Conservation (phyloP, 2,888 invertebrate genomes). For the Mesochorus sp. region DNA sequence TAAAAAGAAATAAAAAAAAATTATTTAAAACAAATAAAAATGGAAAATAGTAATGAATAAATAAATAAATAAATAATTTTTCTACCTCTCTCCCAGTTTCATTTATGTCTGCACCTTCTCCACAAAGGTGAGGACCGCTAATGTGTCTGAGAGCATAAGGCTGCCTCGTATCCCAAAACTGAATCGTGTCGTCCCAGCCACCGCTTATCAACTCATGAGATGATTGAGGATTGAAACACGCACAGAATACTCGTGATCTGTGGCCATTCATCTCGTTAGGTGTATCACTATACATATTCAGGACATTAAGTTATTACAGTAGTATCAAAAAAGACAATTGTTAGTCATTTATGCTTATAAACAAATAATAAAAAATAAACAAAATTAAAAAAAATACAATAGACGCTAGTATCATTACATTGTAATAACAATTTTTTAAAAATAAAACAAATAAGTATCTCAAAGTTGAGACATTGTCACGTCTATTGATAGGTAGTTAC, state of each 20-base stretch:
- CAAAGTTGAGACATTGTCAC: too few species aligned
- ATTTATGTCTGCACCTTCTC: conserved; percentile 87
- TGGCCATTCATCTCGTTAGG: conserved; percentile 85
- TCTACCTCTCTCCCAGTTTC: conserved; percentile 86
- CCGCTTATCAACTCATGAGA: conserved; percentile 87
- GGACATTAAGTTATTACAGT: neutral
- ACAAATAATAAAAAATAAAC: too few species aligned
- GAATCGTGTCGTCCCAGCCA: conserved; percentile 87
- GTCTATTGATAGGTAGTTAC: too few species aligned
- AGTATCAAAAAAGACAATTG: neutral
- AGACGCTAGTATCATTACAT: too few species aligned
- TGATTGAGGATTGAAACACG: conserved; percentile 86
- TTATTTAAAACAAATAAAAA: neutral
- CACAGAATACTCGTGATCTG: conserved; percentile 86
- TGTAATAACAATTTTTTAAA: too few species aligned
- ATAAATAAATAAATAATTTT: conserved; percentile 26
- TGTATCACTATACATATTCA: conserved; percentile 79
- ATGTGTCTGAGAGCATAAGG: conserved; percentile 85
- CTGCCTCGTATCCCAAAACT: conserved; percentile 88
- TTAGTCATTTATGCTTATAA: too few species aligned
- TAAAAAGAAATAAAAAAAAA: neutral
- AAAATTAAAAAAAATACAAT: too few species aligned
- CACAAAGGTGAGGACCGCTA: conserved; percentile 86
- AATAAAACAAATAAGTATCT: too few species aligned
- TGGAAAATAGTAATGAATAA: too few species aligned